Conservation (phyloP, 2,888 invertebrate genomes). For the Netelia inedita region DNA sequence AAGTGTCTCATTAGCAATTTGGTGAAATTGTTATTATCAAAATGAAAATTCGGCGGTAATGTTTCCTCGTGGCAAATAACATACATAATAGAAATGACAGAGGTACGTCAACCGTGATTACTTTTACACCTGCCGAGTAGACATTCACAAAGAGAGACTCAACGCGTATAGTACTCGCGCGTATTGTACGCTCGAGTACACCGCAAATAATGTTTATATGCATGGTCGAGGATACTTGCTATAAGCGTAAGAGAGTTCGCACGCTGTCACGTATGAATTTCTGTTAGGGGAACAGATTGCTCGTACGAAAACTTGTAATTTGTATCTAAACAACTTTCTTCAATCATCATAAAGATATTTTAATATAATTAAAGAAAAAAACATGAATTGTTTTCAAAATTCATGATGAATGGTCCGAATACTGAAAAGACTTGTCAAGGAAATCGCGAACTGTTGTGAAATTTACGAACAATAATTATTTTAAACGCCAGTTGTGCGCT, state of each 20-base stretch:
- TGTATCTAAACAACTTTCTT: slow-evolving; percentile 17
- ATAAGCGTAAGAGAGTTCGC: neutral
- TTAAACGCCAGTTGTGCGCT: too few relatives aligned
- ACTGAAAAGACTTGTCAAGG: neutral
- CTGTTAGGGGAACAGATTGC: neutral
- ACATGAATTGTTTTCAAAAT: neutral
- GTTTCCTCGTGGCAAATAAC: neutral
- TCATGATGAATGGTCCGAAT: neutral
- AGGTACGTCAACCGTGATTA: neutral
- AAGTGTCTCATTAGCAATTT: too few relatives aligned
- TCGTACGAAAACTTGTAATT: neutral
- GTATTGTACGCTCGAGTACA: slow-evolving; percentile 38
- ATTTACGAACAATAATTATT: too few relatives aligned
- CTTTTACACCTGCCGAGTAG: slow-evolving; percentile 13
- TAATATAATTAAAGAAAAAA: neutral
- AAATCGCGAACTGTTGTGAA: too few relatives aligned
- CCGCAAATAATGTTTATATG: slow-evolving; percentile 60
- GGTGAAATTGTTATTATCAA: neutral
- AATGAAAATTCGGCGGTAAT: neutral
- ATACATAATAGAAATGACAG: neutral
- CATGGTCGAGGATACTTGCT: slow-evolving; percentile 32
- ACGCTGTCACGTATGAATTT: slow-evolving; percentile 25
- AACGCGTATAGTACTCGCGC: slow-evolving; percentile 11
- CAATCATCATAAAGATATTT: neutral
- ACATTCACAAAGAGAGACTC: neutral